phyloP scores from a whole-genome alignment of 2,797 vertebrate species.

The Cuculus canorus region DNA sequence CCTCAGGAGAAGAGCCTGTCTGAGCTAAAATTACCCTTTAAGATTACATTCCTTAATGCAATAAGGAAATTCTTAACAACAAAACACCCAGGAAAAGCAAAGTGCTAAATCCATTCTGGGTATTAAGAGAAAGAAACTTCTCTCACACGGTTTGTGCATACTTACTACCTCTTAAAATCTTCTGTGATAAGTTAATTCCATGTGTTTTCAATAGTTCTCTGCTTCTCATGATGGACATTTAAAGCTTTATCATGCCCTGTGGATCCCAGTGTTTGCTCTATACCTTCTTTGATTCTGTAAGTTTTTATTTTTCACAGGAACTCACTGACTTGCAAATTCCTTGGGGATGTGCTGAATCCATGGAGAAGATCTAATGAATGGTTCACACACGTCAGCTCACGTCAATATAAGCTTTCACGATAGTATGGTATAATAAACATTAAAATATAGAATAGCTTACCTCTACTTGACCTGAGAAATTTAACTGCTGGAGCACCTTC shows the following conservation, averaged over 20 bases:
- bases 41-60: slow-evolving; percentile 6
- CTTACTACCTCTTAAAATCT: neutral
- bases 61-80: neutral
- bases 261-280: neutral
- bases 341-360: neutral
- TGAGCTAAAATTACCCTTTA: slow-evolving; percentile 23
- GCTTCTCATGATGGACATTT: neutral
- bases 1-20: neutral
- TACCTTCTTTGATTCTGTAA: neutral
- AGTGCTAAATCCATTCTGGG: neutral
- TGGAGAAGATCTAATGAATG: neutral
- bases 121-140: neutral
- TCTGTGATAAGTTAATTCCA: neutral
- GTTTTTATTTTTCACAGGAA: neutral
- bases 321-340: neutral
- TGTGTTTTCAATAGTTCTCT: neutral
- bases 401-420: neutral
- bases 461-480: neutral
- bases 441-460: neutral
- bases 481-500: no score
- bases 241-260: neutral
- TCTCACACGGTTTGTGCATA: neutral
- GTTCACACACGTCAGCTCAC: neutral
- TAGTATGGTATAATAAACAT: neutral
- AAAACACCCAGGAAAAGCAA: slow-evolving; percentile 23